These are phyloP conservation scores for Ochotona princeps DNA, from an alignment of 2,113 vertebrate species.

Conservation along the genomic window DNA sequence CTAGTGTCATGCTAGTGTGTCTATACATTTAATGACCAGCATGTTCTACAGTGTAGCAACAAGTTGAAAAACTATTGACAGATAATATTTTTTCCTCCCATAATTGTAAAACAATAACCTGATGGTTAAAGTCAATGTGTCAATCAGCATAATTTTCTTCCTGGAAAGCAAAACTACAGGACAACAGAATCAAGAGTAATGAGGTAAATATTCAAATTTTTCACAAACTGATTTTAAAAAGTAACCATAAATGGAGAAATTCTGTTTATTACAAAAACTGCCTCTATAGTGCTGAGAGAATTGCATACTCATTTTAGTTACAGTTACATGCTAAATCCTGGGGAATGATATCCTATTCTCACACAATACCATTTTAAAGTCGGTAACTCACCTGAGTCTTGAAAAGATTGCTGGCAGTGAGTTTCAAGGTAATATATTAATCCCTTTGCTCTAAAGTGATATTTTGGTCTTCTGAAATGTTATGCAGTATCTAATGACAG, in stretches of 20 bases:
- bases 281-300: not conserved
- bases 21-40: not conserved
- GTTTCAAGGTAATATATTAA: not conserved
- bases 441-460: not conserved
- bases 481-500: not conserved
- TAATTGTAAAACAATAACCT: not conserved
- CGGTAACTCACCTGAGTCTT: not conserved
- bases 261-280: not conserved
- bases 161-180: not conserved
- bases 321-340: not conserved
- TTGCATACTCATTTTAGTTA: not conserved
- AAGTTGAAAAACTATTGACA: not conserved
- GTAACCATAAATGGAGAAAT: too few relatives aligned
- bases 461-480: not conserved
- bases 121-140: not conserved
- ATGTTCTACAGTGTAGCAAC: not conserved
- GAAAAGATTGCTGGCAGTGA: not conserved
- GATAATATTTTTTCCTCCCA: too few relatives aligned
- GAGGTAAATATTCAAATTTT: not conserved
- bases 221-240: not conserved
- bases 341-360: not conserved
- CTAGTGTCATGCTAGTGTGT: not conserved
- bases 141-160: not conserved
- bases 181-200: not conserved
- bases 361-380: not conserved